Conservation (phyloP, 2,797 vertebrate species). For the Microcaecilia unicolor region DNA sequence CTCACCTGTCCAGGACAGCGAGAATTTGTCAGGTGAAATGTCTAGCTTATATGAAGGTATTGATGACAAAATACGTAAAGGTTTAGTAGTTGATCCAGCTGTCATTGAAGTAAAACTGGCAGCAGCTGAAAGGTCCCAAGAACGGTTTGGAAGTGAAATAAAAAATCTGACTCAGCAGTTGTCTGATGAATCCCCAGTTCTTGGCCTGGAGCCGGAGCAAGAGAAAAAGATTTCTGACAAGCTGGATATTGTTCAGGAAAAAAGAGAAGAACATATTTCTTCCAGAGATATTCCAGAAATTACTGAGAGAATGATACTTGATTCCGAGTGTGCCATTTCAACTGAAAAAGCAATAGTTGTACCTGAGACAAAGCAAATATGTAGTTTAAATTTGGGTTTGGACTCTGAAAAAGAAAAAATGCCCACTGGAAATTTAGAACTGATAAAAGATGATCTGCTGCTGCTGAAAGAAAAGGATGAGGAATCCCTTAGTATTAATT, state of each 20-base stretch:
- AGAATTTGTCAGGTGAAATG: conserved; percentile 50
- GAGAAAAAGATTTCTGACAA: conserved; percentile 53
- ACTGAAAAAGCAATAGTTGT: too few species aligned
- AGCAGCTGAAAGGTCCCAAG: conserved; percentile 56
- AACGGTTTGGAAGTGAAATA: conserved; percentile 37
- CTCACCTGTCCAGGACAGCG: conserved; percentile 77
- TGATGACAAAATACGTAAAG: conserved; percentile 51
- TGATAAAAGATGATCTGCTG: conserved; percentile 20
- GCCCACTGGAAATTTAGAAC: conserved; percentile 14
- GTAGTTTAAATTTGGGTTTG: too few species aligned
- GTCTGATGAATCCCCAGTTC: conserved; percentile 16
- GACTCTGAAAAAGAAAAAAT: conserved; percentile 19
- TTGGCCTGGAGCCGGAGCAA: conserved; percentile 45
- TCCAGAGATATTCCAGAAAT: conserved; percentile 19
- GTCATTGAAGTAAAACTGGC: conserved; percentile 63
- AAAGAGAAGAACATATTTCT: conserved; percentile 48
- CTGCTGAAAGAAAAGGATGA: conserved; percentile 31
- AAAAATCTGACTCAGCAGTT: conserved; percentile 24
- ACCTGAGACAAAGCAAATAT: too few species aligned
- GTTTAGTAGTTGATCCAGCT: conserved; percentile 51
- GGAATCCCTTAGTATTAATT: conserved; percentile 35
- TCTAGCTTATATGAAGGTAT: conserved; percentile 55
- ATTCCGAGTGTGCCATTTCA: too few species aligned
- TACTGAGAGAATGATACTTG: too few species aligned
- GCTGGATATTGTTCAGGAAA: conserved; percentile 56